Percentiles rank a stretch among this genome's conserved stretches.
Conservation (phyloP, 2,888 invertebrate species). For the Ormyrus labotus region DNA sequence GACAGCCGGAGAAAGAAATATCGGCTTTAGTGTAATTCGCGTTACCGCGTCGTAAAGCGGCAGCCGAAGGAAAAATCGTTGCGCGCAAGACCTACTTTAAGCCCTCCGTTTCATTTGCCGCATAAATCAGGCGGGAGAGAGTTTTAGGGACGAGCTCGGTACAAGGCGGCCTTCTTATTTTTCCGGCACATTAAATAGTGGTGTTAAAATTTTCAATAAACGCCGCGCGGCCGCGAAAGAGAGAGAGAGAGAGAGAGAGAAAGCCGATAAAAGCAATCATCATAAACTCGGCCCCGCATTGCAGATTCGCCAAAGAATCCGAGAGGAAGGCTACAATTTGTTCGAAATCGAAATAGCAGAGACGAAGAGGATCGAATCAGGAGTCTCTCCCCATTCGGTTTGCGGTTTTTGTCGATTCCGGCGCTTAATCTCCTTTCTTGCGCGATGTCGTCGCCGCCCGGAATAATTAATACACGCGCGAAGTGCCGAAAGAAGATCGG, state of each 20-base stretch:
- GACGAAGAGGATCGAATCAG: background rate
- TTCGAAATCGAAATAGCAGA: background rate
- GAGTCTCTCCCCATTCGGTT: background rate
- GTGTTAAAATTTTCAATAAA: conserved; percentile 31
- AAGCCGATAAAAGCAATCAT: conserved; percentile 34
- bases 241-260: background rate
- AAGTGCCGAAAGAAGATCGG: background rate
- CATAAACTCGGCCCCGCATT: conserved; percentile 21
- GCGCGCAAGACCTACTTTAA: too few relatives aligned
- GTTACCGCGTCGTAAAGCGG: too few relatives aligned
- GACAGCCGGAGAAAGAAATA: background rate
- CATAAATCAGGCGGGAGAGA: background rate
- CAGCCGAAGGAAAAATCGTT: too few relatives aligned
- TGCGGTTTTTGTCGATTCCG: background rate
- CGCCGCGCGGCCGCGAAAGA: background rate
- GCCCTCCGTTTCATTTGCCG: background rate
- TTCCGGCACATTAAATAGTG: conserved; percentile 29
- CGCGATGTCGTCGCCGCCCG: background rate
- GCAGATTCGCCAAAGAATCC: background rate
- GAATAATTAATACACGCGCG: conserved; percentile 10
- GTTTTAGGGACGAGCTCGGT: too few relatives aligned
- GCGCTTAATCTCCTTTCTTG: conserved; percentile 24
- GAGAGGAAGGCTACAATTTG: background rate
- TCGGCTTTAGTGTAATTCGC: too few relatives aligned
- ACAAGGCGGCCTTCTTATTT: background rate